These are phyloP conservation scores for Hydriomena furcata DNA, from an alignment of 2,888 invertebrate genomes.

Conservation along the genomic window DNA sequence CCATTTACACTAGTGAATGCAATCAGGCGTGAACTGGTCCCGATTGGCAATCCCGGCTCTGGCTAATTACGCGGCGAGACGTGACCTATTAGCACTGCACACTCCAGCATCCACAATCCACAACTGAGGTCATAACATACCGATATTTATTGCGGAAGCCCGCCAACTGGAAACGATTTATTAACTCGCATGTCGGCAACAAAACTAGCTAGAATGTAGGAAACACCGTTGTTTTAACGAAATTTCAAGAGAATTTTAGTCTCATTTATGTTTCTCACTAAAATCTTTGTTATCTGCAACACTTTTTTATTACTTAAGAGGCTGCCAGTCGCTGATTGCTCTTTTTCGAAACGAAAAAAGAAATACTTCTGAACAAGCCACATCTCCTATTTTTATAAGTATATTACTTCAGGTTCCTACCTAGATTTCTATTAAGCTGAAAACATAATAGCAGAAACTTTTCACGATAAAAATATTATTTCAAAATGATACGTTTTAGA, in stretches of 20 bases:
- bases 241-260: neutral
- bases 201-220: conserved; percentile 1
- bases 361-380: no score
- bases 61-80: conserved; percentile 45
- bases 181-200: conserved; percentile 18
- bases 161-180: conserved; percentile 25
- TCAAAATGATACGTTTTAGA: no score
- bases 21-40: conserved; percentile 33
- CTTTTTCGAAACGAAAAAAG: no score
- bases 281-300: no score
- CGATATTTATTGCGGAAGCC: conserved; percentile 26
- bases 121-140: conserved; percentile 21
- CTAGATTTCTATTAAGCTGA: no score
- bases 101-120: conserved; percentile 20
- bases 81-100: conserved; percentile 41
- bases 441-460: no score
- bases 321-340: no score
- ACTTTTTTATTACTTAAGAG: no score
- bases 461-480: no score
- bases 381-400: no score
- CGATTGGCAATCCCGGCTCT: conserved; percentile 37
- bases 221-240: conserved; percentile 2
- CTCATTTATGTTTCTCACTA: neutral
- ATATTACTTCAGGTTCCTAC: no score
- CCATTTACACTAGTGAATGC: conserved; percentile 13